Base-by-base conservation (phyloP, 2,888 invertebrate species). In the Drosophila hamatofila region DNA sequence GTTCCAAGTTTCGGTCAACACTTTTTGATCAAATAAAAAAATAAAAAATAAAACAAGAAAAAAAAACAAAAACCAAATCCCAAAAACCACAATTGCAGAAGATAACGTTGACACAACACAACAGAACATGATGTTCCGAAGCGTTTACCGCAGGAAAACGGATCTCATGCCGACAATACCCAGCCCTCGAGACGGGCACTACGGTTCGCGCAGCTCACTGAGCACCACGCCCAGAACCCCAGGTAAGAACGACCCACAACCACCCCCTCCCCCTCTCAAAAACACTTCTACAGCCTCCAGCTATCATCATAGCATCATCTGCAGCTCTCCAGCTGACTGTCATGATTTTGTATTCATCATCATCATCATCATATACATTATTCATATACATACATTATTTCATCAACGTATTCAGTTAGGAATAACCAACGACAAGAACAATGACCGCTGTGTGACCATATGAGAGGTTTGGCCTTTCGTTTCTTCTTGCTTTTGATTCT, bases 111-210 rank as follows among this genome's bases (percentile, higher is more conserved):
- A 93, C 89, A 90, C 92, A 88, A 89, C 92, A 91, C 94, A 78
- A 91, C 94, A 78, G 66, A 78, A 74, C 68, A 94, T 95, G 88
- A 94, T 95, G 93, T 96, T 96, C 94, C 95, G 95, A 81, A 96
- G 96, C 79, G 96, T 96, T 91, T 97, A 96, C 90, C 95, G 97
- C 89, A 95, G 97, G 90, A 96, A 97, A 93, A 97, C 97, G 78
- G 97, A 98, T 94, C 94, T 98, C 92, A 96, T 97, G 94, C 98
- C 98, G 80, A 97, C 97, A 87, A 95, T 97, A 93, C 97, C 97
- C 86, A 95, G 94, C 84, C 94, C 95, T 75, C 94, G 96, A 88
- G 96, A 96, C 90, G 93, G 93, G 88, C 93, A 93, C 78, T 93
- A 92, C 85, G 93, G 92, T 90, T 93, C 94, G 89, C 93, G 93